Conservation (phyloP, 2,797 vertebrate species). For the Spinibarbus caldwelli region DNA sequence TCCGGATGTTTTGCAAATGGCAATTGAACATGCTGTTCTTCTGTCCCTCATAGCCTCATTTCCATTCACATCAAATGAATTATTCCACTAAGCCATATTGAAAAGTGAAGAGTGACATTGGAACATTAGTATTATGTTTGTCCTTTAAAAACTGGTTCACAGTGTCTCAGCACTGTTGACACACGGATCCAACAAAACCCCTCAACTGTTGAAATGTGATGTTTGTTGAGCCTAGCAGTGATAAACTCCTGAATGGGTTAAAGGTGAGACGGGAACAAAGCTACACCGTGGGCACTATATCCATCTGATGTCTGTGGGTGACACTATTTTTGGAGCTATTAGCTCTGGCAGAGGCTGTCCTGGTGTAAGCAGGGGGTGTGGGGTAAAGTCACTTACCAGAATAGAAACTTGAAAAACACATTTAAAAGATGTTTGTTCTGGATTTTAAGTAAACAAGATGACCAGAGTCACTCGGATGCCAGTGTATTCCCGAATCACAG, state of each 20-base stretch:
- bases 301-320: conserved; percentile 25
- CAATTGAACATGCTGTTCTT: background rate
- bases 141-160: background rate
- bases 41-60: background rate
- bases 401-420: conserved; percentile 51
- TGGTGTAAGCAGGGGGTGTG: conserved; percentile 41
- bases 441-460: conserved; percentile 53
- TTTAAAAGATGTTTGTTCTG: conserved; percentile 46
- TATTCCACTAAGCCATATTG: background rate
- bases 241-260: background rate
- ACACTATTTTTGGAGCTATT: conserved; percentile 53
- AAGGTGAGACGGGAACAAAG: conserved; percentile 20
- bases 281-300: background rate
- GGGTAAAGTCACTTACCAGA: conserved; percentile 44
- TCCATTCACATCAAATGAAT: conserved; percentile 1
- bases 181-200: background rate
- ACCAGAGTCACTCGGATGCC: conserved; percentile 28
- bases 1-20: background rate
- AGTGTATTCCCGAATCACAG: background rate
- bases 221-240: background rate
- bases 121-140: background rate
- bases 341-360: conserved; percentile 21
- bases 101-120: conserved; percentile 5
- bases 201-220: background rate
- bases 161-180: background rate